Evolutionary conservation across 2,888 invertebrate species (phyloP).

Genomic region (Cyclophora albipunctata): DNA sequence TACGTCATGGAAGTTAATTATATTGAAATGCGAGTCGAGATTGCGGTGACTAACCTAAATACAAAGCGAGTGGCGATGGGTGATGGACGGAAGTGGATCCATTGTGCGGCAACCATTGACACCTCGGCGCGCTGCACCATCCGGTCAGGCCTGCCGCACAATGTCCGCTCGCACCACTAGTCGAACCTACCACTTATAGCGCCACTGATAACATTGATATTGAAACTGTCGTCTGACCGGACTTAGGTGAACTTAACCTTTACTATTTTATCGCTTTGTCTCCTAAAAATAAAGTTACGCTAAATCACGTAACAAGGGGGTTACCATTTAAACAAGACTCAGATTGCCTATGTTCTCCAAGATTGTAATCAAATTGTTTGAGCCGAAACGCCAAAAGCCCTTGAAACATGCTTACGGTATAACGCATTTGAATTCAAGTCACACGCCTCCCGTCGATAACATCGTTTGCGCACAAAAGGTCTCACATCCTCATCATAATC

Average conservation of each 20-base stretch:
- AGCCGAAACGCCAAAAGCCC: constrained; percentile 1
- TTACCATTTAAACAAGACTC: too few species aligned
- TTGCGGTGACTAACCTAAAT: constrained; percentile 74
- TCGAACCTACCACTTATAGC: constrained; percentile 4
- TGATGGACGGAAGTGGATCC: constrained; percentile 60
- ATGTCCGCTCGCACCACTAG: constrained; percentile 13
- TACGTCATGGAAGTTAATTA: constrained; percentile 60
- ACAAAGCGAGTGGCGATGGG: constrained; percentile 59
- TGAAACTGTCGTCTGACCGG: background rate
- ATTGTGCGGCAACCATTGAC: constrained; percentile 74
- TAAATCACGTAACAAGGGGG: too few species aligned
- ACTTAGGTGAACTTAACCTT: constrained; percentile 1
- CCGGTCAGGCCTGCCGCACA: constrained; percentile 58
- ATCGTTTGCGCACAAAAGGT: constrained; percentile 14
- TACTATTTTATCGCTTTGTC: too few species aligned
- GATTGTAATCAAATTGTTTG: background rate
- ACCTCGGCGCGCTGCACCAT: constrained; percentile 61
- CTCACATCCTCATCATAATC: constrained; percentile 6
- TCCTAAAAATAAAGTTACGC: too few species aligned
- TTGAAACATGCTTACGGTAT: constrained; percentile 12
- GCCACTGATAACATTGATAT: background rate
- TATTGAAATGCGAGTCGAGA: constrained; percentile 64
- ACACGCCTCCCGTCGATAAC: constrained; percentile 21
- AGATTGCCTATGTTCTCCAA: background rate
- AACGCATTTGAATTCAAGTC: constrained; percentile 25